Percentiles rank a stretch among this genome's conserved stretches.
phyloP scores from a whole-genome alignment of 2,888 invertebrate genomes.

The Ganaspis brasiliensis region DNA sequence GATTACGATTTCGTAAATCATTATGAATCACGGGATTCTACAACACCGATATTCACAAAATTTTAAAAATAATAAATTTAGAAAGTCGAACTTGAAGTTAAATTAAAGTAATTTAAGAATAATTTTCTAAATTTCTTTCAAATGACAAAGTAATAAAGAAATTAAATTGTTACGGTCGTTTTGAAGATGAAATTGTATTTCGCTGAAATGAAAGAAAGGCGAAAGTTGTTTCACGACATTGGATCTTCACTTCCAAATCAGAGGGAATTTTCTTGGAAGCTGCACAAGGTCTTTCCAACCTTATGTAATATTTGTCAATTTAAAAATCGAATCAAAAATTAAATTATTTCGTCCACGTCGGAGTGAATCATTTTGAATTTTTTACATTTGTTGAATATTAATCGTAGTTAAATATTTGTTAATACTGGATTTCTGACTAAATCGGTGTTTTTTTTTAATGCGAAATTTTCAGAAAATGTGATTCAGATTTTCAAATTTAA shows the following conservation, averaged over 20 bases:
- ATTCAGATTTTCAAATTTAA: too few relatives aligned
- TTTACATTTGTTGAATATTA: background rate
- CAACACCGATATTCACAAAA: too few relatives aligned
- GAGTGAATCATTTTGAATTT: conserved; percentile 3
- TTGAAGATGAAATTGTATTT: background rate
- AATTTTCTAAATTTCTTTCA: too few relatives aligned
- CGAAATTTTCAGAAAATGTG: too few relatives aligned
- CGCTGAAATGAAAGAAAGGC: conserved; percentile 21
- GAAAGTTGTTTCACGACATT: conserved; percentile 33
- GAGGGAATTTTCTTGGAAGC: conserved; percentile 35
- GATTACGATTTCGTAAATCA: too few relatives aligned
- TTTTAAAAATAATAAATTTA: background rate
- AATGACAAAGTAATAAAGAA: background rate
- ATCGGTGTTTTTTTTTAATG: background rate
- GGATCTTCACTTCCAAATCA: conserved; percentile 33
- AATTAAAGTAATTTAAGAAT: too few relatives aligned
- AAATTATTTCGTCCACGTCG: background rate
- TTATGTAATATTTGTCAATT: conserved; percentile 17
- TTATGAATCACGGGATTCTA: too few relatives aligned
- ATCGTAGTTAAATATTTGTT: background rate
- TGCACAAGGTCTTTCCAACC: conserved; percentile 29
- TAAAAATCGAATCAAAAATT: conserved; percentile 10
- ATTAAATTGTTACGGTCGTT: background rate
- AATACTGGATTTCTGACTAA: too few relatives aligned
- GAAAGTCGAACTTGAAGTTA: conserved; percentile 1